phyloP scores from a whole-genome alignment of 2,113 vertebrate genomes.

The Plectropomus leopardus region DNA sequence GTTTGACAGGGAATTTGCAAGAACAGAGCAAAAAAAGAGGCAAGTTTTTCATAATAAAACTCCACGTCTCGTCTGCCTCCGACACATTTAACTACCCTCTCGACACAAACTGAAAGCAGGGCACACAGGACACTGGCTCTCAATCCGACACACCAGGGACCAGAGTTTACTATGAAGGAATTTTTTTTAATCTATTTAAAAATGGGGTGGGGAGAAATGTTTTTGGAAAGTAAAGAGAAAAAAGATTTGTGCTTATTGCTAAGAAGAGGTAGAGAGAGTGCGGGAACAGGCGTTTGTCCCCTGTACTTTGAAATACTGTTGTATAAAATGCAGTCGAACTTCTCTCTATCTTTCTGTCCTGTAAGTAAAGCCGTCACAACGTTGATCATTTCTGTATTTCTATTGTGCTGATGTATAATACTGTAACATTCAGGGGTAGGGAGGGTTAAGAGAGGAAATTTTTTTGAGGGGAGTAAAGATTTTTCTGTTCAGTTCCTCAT shows the following conservation, averaged over 20 bases:
- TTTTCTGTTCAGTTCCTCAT: constrained; percentile 78
- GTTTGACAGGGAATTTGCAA: constrained; percentile 37
- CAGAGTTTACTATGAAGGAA: constrained; percentile 87
- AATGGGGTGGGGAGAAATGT: constrained; percentile 55
- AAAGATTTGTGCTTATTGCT: constrained; percentile 68
- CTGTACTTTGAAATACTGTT: constrained; percentile 79
- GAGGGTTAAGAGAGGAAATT: constrained; percentile 61
- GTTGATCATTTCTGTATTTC: constrained; percentile 88
- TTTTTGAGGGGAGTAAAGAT: constrained; percentile 57
- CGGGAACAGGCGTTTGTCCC: constrained; percentile 61
- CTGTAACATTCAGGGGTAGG: constrained; percentile 85
- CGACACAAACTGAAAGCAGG: constrained; percentile 41
- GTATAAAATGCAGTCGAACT: constrained; percentile 81
- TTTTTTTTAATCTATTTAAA: constrained; percentile 84
- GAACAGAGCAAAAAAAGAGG: constrained; percentile 21
- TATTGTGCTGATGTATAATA: constrained; percentile 89
- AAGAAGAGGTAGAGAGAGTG: constrained; percentile 46
- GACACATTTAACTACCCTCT: constrained; percentile 30
- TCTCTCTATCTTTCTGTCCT: constrained; percentile 80
- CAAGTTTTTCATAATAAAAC: constrained; percentile 30
- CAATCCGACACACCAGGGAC: constrained; percentile 76
- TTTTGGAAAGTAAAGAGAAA: constrained; percentile 49
- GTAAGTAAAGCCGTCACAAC: constrained; percentile 81
- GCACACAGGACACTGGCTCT: constrained; percentile 59
- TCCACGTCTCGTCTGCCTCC: neutral